Evolutionary conservation across 1,140 invertebrate genomes (phyloP), one percentile per base, ranked within the genome.

Genomic region (Drosophila baimaii): DNA sequence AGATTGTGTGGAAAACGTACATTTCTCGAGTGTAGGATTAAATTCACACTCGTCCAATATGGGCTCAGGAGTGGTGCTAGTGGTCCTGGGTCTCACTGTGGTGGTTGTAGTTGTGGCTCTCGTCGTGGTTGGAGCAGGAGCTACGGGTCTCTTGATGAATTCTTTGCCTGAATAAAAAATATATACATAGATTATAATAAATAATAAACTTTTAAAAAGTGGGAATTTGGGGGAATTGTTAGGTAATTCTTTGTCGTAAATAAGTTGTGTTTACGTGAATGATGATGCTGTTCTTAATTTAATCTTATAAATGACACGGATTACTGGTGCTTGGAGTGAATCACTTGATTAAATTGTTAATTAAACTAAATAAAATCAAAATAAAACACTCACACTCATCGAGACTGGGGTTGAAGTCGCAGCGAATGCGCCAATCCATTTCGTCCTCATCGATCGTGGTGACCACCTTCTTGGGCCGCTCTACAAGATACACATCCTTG

Each of bases 1-100:
- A 5, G 9, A 6, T 8, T 39, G 10, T 4, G 2, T 0, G 2
- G 0, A 15, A 15, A 29, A 55, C 82, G 79, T n/a, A 86, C 82
- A 86, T 35, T 77, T 52, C 2, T 73, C 62, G 8, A 62, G 19
- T 1, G 62, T 77, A 25, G 82, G 82, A 21, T 86, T 35, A 21
- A 79, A 79, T 25, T 79, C 66, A 27, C 82, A 86, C 31, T 55
- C 56, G 8, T 76, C 62, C 5, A 25, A 33, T 17, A 68, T 15
- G 0, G 63, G 31, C 3, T 23, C 25, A 1, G 33, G 46, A 51
- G 73, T 66, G 9, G 64, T 72, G 12, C 44, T 31, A 12, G 62
- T 64, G 9, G 43, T 66, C 23, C 5, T n/a, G 21, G 21, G 27
- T 52, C n/a, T 25, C 9, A 6, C 12, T 19, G 46, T 61, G 23